Evolutionary conservation across 2,797 vertebrate species (phyloP).

Genomic region (Agapornis canus): DNA sequence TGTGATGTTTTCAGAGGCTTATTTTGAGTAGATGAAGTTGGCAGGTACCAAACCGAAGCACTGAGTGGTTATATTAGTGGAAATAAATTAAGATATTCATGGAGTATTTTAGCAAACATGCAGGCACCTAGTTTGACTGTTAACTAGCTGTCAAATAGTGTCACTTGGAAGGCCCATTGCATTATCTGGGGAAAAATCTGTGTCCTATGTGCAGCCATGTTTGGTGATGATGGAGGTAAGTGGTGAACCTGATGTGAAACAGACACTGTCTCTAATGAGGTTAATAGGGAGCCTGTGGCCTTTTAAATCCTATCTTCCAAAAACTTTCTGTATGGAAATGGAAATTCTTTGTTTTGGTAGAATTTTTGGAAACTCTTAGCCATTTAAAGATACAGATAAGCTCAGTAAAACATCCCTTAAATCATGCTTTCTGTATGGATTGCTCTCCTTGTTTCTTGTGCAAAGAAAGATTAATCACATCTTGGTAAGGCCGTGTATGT

Average conservation of each 20-base stretch:
- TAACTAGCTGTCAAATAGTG: not conserved
- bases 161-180: not conserved
- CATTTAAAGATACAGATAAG: not conserved
- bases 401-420: not conserved
- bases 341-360: not conserved
- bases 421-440: not conserved
- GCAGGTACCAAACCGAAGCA: not conserved
- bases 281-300: not conserved
- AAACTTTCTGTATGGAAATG: not conserved
- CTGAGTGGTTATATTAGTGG: not conserved
- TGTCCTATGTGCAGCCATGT: not conserved
- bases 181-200: not conserved
- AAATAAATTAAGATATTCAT: not conserved
- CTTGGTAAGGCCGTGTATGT: not conserved
- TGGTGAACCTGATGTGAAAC: not conserved
- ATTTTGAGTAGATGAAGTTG: not conserved
- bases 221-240: not conserved
- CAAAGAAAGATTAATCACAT: not conserved
- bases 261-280: not conserved
- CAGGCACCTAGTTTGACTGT: not conserved
- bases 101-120: not conserved
- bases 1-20: not conserved
- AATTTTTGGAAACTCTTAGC: not conserved
- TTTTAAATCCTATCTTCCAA: not conserved
- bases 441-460: not conserved